Percentiles rank a stretch among this genome's conserved stretches.
phyloP scores from a whole-genome alignment of 2,888 invertebrate genomes.

The Andrena flavipes region DNA sequence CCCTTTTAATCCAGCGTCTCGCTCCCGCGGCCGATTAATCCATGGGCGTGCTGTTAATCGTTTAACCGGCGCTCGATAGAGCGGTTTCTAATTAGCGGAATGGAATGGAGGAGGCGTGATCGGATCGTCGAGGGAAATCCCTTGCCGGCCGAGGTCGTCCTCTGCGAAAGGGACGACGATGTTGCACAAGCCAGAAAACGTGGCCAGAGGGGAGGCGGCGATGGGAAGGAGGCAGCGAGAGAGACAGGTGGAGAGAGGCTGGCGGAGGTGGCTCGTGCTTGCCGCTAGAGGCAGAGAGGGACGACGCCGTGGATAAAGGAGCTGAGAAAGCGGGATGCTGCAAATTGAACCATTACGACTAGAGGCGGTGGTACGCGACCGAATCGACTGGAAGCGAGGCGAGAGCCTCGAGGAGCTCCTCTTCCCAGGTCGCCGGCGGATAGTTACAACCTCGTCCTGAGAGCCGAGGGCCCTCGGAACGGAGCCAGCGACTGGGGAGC shows the following conservation, averaged over 20 bases:
- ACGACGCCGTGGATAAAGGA: constrained; percentile 36
- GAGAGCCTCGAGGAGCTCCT: constrained; percentile 4
- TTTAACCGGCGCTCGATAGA: constrained; percentile 75
- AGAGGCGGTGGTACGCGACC: constrained; percentile 54
- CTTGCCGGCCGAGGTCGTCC: constrained; percentile 51
- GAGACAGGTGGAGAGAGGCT: constrained; percentile 20
- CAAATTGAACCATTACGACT: constrained; percentile 77
- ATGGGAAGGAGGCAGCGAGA: neutral
- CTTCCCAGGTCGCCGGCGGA: constrained; percentile 10
- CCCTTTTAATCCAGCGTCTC: constrained; percentile 37
- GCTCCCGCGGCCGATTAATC: constrained; percentile 73
- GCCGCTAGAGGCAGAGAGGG: constrained; percentile 56
- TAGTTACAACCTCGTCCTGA: constrained; percentile 43
- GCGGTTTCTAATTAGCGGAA: constrained; percentile 81
- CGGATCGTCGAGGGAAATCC: constrained; percentile 70
- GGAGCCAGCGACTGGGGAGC: constrained; percentile 6
- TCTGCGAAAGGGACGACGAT: constrained; percentile 53
- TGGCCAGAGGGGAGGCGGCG: neutral
- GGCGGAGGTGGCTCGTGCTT: constrained; percentile 63
- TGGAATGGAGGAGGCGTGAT: constrained; percentile 75
- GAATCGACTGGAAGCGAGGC: constrained; percentile 51
- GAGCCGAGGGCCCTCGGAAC: constrained; percentile 22
- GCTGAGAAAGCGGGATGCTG: constrained; percentile 66
- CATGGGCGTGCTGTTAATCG: constrained; percentile 77
- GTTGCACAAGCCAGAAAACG: constrained; percentile 39